Base-by-base conservation (phyloP, 92 coral and sea anemone species). In the Porites evermanni region DNA sequence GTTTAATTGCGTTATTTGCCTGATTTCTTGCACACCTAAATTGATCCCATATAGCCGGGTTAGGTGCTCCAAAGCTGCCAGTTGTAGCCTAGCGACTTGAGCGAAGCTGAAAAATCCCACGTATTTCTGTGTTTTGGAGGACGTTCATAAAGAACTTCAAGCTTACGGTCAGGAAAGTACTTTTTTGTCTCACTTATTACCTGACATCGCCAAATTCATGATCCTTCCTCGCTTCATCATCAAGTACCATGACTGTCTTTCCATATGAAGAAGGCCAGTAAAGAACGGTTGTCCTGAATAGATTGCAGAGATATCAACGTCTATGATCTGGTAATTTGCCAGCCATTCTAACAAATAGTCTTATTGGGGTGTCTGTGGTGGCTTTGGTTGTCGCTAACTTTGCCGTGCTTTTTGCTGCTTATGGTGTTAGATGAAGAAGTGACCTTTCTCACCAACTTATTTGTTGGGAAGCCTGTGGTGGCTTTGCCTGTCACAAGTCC, bases 201-300 rank as follows among this genome's bases (percentile, higher is more conserved):
- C 2, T 26, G 0, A 21, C 53, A 2, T 73, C 53, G 51, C 29
- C 88, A 54, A 76, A 51, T 18, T 16, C 47, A 44, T 83, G 88
- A 54, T 82, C 88, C n/a, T 4, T 4, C 7, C 26, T 24, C 14
- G 91, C 65, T 67, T 83, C 88, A 58, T 88, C 83, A 13, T 88
- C 91, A n/a, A 88, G 32, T 18, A 83, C 89, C 17, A 82, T 32
- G 14, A 88, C 91, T 10, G 64, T 74, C 71, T 88, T 88, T 12
- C 91, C 91, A 59, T 19, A 81, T 17, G 79, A 87, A 20, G 88
- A 19, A 16, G 88, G 82, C 91, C 88, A 88, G 52, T 53, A 88
- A 4, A 83, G 69, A n/a, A 75, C 84, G 4, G 72, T 56, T 21
- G 83, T 64, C 68, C 84, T 44, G 26, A 74, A 83, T 17, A 83